Evolutionary conservation across 2,113 vertebrate genomes (phyloP), one percentile per base, ranked within the genome.

Genomic region (Megaleporinus macrocephalus): DNA sequence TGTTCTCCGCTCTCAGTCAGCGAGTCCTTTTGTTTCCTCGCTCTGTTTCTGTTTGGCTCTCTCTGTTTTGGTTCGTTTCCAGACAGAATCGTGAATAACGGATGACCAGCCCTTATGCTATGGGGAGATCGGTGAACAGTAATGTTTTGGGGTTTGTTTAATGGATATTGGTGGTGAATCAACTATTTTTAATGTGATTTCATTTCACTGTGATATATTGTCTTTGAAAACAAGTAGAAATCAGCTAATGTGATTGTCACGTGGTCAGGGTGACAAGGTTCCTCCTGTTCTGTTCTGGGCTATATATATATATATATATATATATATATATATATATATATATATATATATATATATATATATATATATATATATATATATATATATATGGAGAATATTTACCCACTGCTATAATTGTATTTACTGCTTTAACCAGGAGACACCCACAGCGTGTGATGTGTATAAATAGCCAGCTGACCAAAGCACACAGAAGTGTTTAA

Each of bases 21-120:
- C 61, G 27, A 24, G 47, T 80, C 61, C 79, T 84, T 88, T 84
- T 88, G 84, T 86, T 80, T 77, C 26, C 68, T 41, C 68, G 59
- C 65, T 26, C 33, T 78, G 65, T 53, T 9, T 65, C 16, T 33
- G 30, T 29, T 36, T 80, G 41, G 57, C 57, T 61, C 57, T 57
- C 14, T 47, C 65, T 44, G 71, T 53, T 36, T 61, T 75, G 78
- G 51, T 44, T 33, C 70, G 78, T 80, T 80, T 83, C 55, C 51
- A 53, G 41, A 27, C 65, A 27, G 27, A 53, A 29, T 30, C 41
- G 44, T 27, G 44, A 22, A 41, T 66, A 74, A 44, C 30, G 33
- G n/a, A 11, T n/a, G 24, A 65, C 24, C 11, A 29, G 44, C 10
- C 33, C 36, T 14, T 16, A n/a, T 70, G 36, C 53, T 74, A n/a